Evolutionary conservation across 2,113 vertebrate genomes (phyloP).

Genomic region (Gadus macrocephalus): DNA sequence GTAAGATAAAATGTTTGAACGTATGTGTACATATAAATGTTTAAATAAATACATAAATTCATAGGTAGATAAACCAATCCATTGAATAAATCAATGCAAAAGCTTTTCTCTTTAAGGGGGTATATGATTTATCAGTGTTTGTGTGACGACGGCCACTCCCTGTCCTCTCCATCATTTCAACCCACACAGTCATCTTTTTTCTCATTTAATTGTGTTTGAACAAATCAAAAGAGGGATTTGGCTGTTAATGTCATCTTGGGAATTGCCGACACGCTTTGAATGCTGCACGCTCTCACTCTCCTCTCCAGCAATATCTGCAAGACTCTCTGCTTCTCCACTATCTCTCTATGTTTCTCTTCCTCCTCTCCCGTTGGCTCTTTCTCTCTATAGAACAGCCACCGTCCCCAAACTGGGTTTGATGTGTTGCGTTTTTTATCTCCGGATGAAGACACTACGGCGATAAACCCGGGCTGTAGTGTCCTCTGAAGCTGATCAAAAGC

Average conservation of each 20-base stretch:
- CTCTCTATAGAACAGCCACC: conserved; percentile 23
- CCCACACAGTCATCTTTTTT: conserved; percentile 39
- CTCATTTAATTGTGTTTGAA: conserved; percentile 52
- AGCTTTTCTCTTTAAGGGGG: no score
- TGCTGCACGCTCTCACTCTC: conserved; percentile 42
- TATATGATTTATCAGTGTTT: no score
- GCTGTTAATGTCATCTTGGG: conserved; percentile 61
- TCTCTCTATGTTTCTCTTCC: conserved; percentile 22
- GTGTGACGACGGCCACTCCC: no score
- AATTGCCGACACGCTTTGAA: conserved; percentile 17
- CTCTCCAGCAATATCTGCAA: conserved; percentile 26
- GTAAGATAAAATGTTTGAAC: no score
- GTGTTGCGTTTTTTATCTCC: conserved; percentile 18
- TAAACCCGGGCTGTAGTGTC: conserved; percentile 24
- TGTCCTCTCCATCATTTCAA: no score
- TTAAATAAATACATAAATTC: no score
- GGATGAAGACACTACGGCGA: conserved; percentile 26
- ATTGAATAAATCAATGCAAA: no score
- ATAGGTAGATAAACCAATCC: no score
- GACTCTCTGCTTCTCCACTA: neutral
- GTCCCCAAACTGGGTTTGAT: conserved; percentile 25
- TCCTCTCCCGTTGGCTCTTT: conserved; percentile 41
- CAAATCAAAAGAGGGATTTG: conserved; percentile 62
- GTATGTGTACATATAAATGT: no score
- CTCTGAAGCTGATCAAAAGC: no score